Evolutionary conservation across 2,888 invertebrate genomes (phyloP).

Genomic region (Trachelus iudaicus): DNA sequence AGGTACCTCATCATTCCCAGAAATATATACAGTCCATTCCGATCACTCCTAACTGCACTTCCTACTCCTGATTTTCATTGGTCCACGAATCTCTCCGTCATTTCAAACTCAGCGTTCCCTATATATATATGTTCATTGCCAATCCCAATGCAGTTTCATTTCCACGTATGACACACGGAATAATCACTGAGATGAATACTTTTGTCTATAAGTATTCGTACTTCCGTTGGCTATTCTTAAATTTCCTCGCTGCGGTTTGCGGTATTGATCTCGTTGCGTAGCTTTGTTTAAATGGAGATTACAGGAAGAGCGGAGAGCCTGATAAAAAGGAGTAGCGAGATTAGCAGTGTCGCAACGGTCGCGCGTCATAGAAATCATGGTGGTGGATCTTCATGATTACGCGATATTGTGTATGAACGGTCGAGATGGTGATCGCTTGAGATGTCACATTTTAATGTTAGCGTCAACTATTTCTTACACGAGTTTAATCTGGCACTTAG

Average conservation of each 20-base stretch:
- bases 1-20: background rate
- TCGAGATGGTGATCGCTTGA: background rate
- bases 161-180: background rate
- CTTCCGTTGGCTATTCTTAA: background rate
- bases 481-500: background rate
- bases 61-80: background rate
- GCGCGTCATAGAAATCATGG: background rate
- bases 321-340: background rate
- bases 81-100: background rate
- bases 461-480: background rate
- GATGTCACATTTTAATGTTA: background rate
- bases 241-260: background rate
- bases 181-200: background rate
- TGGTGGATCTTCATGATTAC: background rate
- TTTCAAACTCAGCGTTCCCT: background rate
- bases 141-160: background rate
- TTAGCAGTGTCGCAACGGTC: background rate
- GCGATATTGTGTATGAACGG: background rate
- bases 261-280: constrained; percentile 1
- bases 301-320: background rate
- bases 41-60: background rate
- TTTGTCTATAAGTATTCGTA: background rate
- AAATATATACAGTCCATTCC: background rate
- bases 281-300: background rate
- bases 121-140: background rate